phyloP scores from a whole-genome alignment of 2,113 vertebrate species.

The Planiliza haematocheilus region DNA sequence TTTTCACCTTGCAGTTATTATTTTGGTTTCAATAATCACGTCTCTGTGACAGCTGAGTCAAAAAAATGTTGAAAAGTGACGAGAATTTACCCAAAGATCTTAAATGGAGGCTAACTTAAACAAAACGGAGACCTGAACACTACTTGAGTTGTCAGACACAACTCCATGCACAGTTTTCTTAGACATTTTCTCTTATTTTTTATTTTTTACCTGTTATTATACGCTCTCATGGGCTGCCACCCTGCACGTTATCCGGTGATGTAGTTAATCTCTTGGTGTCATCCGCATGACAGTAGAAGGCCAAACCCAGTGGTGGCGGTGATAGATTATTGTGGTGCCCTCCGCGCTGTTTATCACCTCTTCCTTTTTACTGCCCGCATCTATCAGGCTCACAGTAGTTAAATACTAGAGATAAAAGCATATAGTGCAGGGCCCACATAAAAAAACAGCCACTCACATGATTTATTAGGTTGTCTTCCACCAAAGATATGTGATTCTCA shows the following conservation, averaged over 20 bases:
- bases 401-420: constrained; percentile 71
- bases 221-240: background rate
- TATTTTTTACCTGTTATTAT: background rate
- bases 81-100: no score
- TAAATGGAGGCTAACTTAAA: no score
- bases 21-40: no score
- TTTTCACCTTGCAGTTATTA: no score
- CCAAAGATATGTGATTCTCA: constrained; percentile 61
- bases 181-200: constrained; percentile 1
- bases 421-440: constrained; percentile 50
- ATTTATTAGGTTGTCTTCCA: constrained; percentile 68
- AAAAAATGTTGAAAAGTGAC: no score
- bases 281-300: constrained; percentile 28
- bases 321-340: constrained; percentile 48
- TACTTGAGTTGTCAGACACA: background rate
- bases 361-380: constrained; percentile 62
- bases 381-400: constrained; percentile 63
- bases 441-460: constrained; percentile 53
- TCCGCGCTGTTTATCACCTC: constrained; percentile 62
- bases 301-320: constrained; percentile 41
- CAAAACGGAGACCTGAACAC: no score
- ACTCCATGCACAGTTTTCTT: background rate
- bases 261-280: constrained; percentile 28
- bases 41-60: no score
- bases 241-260: constrained; percentile 16